Conservation (phyloP, 64 coral and sea anemone genomes). For the Montipora sp. region DNA sequence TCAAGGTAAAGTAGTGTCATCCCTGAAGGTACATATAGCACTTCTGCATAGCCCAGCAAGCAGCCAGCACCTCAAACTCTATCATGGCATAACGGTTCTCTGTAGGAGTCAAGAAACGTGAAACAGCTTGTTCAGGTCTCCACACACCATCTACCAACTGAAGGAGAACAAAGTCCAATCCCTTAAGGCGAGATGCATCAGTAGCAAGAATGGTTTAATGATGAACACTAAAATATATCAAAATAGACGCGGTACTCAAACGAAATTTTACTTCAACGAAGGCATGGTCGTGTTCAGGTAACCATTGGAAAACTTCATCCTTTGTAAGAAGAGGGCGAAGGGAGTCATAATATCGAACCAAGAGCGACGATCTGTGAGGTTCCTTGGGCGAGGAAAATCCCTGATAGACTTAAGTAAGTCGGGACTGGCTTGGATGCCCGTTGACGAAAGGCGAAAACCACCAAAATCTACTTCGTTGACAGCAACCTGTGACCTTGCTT, state of each 20-base stretch:
- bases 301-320: not conserved
- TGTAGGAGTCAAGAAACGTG: too few species aligned
- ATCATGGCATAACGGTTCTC: not conserved
- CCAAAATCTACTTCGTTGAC: conserved; percentile 19
- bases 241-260: not conserved
- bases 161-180: too few species aligned
- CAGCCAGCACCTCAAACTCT: not conserved
- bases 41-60: conserved; percentile 25
- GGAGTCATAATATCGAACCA: not conserved
- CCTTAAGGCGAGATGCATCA: too few species aligned
- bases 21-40: conserved; percentile 29
- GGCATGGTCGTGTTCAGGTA: not conserved
- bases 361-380: conserved; percentile 8
- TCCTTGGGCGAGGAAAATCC: conserved; percentile 5
- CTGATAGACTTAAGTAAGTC: not conserved
- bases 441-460: not conserved
- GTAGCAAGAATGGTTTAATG: not conserved
- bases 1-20: not conserved
- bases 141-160: too few species aligned
- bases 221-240: not conserved
- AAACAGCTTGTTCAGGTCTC: too few species aligned
- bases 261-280: too few species aligned
- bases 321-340: not conserved
- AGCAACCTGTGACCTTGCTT: too few species aligned
- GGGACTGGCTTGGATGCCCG: conserved; percentile 11